Conservation (phyloP, 2,113 vertebrate genomes). For the Cephalopholis sonnerati region DNA sequence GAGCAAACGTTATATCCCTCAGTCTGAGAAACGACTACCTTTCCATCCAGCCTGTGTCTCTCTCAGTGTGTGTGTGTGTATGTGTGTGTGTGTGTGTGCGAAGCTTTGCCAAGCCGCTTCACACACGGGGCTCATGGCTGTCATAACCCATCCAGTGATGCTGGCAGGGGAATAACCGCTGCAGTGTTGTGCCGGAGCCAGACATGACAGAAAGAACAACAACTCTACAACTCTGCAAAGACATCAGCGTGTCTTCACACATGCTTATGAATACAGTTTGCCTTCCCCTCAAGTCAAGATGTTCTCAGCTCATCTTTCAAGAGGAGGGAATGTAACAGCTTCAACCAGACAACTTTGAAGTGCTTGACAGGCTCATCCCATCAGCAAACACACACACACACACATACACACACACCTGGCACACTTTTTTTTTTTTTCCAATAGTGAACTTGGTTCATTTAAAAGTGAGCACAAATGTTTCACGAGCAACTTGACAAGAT, state of each 20-base stretch:
- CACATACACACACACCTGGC: conserved; percentile 11
- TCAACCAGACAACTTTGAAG: conserved; percentile 55
- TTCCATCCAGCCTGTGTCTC: conserved; percentile 55
- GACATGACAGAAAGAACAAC: conserved; percentile 77
- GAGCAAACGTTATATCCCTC: conserved; percentile 69
- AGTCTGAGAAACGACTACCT: conserved; percentile 70
- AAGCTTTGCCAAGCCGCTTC: conserved; percentile 51
- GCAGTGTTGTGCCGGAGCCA: conserved; percentile 66
- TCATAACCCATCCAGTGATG: conserved; percentile 72
- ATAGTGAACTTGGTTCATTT: neutral
- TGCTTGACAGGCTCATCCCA: conserved; percentile 45
- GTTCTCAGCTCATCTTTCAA: conserved; percentile 56
- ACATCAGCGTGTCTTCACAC: conserved; percentile 68
- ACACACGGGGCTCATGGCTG: conserved; percentile 62
- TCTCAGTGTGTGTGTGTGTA: conserved; percentile 15
- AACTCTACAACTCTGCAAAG: conserved; percentile 55
- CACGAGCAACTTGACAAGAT: neutral
- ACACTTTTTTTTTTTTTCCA: neutral
- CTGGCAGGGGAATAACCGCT: conserved; percentile 68
- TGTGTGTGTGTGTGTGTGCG: conserved; percentile 21
- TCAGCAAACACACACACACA: conserved; percentile 36
- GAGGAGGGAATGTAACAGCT: conserved; percentile 32
- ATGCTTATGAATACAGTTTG: conserved; percentile 50
- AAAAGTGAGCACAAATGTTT: conserved; percentile 15
- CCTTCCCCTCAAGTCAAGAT: conserved; percentile 51